Percentiles rank a stretch among this genome's conserved stretches.
These are phyloP conservation scores for Baryphthengus martii DNA, from an alignment of 2,113 vertebrate species.

Conservation along the genomic window DNA sequence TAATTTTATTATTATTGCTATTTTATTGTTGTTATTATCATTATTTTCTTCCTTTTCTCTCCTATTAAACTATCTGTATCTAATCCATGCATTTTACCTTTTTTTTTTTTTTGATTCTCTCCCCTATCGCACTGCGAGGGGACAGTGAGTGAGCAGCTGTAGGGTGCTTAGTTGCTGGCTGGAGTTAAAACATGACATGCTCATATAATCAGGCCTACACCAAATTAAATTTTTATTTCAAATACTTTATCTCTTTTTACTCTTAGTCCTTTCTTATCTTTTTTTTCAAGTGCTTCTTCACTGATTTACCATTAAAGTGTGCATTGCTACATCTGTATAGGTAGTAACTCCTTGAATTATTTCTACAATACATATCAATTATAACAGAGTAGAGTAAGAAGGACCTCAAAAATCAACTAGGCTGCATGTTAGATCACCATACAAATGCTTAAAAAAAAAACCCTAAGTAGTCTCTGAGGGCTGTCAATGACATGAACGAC, in stretches of 20 bases:
- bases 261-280: fast-evolving
- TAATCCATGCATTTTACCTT: background rate
- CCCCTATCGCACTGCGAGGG: background rate
- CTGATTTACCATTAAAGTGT: background rate
- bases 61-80: background rate
- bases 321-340: background rate
- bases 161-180: background rate
- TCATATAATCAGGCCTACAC: background rate
- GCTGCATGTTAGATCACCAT: background rate
- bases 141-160: background rate
- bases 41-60: background rate
- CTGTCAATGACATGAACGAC: background rate
- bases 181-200: background rate
- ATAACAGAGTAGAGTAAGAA: background rate
- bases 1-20: background rate
- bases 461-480: background rate
- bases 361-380: background rate
- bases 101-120: background rate
- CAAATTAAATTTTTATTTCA: background rate
- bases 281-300: background rate
- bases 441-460: background rate
- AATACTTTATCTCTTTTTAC: background rate
- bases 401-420: background rate
- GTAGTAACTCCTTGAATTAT: background rate
- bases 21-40: background rate